phyloP scores from a whole-genome alignment of 2,797 vertebrate genomes.

The Lepus oiostolus region DNA sequence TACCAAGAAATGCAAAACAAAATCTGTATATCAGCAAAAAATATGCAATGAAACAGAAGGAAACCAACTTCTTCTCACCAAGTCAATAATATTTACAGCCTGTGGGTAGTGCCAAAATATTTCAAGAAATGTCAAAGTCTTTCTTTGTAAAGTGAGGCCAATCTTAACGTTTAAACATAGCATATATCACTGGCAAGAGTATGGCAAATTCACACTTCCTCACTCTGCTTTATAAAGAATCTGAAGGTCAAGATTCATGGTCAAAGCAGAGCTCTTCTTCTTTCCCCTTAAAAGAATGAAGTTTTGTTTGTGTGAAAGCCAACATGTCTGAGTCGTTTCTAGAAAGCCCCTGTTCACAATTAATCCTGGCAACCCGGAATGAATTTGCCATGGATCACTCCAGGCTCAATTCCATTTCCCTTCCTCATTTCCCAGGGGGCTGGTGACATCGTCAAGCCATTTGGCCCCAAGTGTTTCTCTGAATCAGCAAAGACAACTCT shows the following conservation, averaged over 20 bases:
- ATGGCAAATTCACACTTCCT: conserved; percentile 76
- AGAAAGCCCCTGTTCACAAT: background rate
- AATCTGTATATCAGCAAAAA: conserved; percentile 23
- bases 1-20: conserved; percentile 53
- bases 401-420: background rate
- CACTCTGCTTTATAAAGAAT: conserved; percentile 75
- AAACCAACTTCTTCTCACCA: conserved; percentile 82
- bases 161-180: conserved; percentile 77
- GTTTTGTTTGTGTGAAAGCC: conserved; percentile 16
- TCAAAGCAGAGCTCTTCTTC: background rate
- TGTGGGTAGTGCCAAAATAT: conserved; percentile 80
- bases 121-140: conserved; percentile 82
- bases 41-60: conserved; percentile 61
- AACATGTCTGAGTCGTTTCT: background rate
- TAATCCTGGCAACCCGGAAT: background rate
- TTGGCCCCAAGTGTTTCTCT: background rate
- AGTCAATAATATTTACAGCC: conserved; percentile 84
- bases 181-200: conserved; percentile 64
- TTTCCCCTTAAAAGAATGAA: background rate
- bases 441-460: background rate
- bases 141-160: conserved; percentile 81
- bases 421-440: background rate
- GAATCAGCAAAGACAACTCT: background rate
- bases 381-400: background rate
- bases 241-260: conserved; percentile 27